Conservation (phyloP, 2,888 invertebrate species). For the Pseudolycoriella hygida region DNA sequence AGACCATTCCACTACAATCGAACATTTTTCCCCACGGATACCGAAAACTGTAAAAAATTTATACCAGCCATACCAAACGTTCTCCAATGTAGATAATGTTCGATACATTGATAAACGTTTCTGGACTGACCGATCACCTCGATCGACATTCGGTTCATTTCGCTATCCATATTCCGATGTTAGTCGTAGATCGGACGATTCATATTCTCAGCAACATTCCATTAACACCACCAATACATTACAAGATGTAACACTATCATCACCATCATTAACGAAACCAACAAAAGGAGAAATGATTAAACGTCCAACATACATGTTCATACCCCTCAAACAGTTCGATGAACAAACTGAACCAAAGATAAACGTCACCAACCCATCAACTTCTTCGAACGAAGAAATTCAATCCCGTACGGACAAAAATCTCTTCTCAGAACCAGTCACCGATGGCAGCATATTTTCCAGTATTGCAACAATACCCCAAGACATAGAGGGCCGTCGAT, state of each 20-base stretch:
- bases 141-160: conserved; percentile 24
- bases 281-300: conserved; percentile 2
- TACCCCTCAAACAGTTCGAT: conserved; percentile 1
- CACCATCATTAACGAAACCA: neutral
- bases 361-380: neutral
- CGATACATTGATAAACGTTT: conserved; percentile 14
- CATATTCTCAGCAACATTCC: neutral
- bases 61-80: conserved; percentile 25
- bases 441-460: conserved; percentile 7
- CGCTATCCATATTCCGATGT: conserved; percentile 12
- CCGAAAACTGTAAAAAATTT: conserved; percentile 22
- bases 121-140: conserved; percentile 16
- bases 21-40: conserved; percentile 2
- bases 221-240: conserved; percentile 5
- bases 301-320: conserved; percentile 3
- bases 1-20: conserved; percentile 7
- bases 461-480: conserved; percentile 8
- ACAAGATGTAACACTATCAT: neutral
- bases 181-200: conserved; percentile 9
- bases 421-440: neutral
- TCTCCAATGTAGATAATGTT: conserved; percentile 24
- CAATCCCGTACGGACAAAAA: conserved; percentile 3
- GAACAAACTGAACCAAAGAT: neutral
- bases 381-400: neutral
- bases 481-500: conserved; percentile 23